These are phyloP conservation scores for Drosophila birchii DNA, from an alignment of 2,888 invertebrate genomes.

Conservation along the genomic window DNA sequence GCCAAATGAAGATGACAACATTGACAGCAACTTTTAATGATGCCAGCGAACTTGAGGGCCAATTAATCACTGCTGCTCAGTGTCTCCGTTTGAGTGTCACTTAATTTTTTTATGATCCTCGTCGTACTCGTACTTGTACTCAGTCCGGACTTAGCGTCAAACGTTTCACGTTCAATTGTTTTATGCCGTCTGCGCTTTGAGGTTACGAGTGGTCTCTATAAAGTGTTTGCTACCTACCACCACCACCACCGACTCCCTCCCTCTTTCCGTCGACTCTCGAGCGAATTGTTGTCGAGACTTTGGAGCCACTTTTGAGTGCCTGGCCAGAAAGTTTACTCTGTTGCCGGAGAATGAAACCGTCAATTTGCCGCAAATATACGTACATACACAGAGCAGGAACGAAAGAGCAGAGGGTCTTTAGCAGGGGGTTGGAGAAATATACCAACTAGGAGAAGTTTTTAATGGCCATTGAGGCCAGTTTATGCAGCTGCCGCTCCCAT, in stretches of 20 bases:
- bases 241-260: background rate
- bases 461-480: conserved; percentile 69
- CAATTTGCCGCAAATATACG: conserved; percentile 63
- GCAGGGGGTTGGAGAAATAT: conserved; percentile 2
- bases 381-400: conserved; percentile 24
- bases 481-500: conserved; percentile 67
- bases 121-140: conserved; percentile 11
- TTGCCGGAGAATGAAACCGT: conserved; percentile 54
- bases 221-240: conserved; percentile 35
- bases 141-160: conserved; percentile 42
- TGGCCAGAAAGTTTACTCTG: conserved; percentile 63
- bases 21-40: conserved; percentile 48
- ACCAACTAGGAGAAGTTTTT: conserved; percentile 58
- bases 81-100: conserved; percentile 65
- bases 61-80: conserved; percentile 71
- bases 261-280: background rate
- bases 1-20: conserved; percentile 75
- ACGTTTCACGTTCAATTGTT: conserved; percentile 71
- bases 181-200: conserved; percentile 67
- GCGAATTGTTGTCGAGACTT: conserved; percentile 53
- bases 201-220: conserved; percentile 52
- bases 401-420: conserved; percentile 3
- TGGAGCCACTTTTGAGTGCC: conserved; percentile 58
- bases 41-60: conserved; percentile 58
- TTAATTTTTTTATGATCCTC: conserved; percentile 68